phyloP scores from a whole-genome alignment of 2,888 invertebrate species.

The Oscheius sp. region DNA sequence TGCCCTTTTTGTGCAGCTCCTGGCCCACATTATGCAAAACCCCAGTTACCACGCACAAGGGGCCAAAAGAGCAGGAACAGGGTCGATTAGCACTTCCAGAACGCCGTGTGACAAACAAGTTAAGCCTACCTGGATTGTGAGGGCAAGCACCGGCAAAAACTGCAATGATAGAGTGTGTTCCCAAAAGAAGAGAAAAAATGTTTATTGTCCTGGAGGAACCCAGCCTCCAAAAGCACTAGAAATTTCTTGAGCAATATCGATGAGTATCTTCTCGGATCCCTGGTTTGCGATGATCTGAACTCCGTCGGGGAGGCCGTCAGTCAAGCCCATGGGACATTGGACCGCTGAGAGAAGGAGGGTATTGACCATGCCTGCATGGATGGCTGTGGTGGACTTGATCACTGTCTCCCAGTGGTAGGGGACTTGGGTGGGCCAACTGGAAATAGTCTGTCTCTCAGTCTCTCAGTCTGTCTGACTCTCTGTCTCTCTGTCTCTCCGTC shows the following conservation, averaged over 20 bases:
- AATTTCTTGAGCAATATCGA: constrained; percentile 26
- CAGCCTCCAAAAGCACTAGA: constrained; percentile 17
- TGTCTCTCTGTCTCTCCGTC: too few species aligned
- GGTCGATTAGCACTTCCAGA: too few species aligned
- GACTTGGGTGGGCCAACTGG: constrained; percentile 73
- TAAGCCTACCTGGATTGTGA: too few species aligned
- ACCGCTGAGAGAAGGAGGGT: constrained; percentile 75
- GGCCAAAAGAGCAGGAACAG: too few species aligned
- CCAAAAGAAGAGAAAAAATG: neutral
- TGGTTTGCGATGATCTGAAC: neutral
- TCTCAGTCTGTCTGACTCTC: too few species aligned
- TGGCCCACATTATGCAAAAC: too few species aligned
- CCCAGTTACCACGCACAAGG: too few species aligned
- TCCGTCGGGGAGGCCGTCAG: constrained; percentile 73
- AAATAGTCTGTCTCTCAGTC: neutral
- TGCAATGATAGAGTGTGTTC: too few species aligned
- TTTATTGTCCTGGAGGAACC: constrained; percentile 15
- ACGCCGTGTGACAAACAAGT: too few species aligned
- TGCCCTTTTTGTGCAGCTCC: too few species aligned
- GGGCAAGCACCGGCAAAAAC: too few species aligned
- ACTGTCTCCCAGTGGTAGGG: constrained; percentile 75
- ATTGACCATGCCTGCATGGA: constrained; percentile 75
- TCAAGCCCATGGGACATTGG: constrained; percentile 75
- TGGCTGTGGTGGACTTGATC: constrained; percentile 70
- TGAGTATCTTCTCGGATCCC: constrained; percentile 4